Conservation (phyloP, 2,113 vertebrate species). For the Puffinus mauretanicus region DNA sequence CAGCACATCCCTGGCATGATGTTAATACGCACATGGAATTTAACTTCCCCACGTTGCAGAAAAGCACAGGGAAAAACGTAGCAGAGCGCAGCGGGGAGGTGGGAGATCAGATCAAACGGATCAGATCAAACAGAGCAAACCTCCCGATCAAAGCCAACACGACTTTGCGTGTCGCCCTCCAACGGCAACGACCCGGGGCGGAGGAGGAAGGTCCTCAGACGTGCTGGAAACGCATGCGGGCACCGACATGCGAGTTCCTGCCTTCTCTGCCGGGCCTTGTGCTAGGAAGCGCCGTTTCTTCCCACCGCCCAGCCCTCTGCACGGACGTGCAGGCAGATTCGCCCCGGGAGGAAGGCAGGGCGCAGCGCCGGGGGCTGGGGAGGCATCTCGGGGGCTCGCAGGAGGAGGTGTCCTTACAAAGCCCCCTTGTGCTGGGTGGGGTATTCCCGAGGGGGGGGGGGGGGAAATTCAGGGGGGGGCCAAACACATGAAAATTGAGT, state of each 20-base stretch:
- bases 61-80: not conserved
- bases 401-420: not conserved
- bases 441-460: not conserved
- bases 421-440: not conserved
- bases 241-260: not conserved
- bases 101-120: not conserved
- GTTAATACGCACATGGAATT: accelerated
- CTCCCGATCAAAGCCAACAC: not conserved
- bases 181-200: not conserved
- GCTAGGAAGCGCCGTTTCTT: not conserved
- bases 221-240: not conserved
- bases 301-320: not conserved
- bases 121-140: not conserved
- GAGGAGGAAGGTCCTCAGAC: not conserved
- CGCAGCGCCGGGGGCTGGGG: not conserved
- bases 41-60: not conserved
- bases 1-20: not conserved
- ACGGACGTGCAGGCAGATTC: not conserved
- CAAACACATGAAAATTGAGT: not conserved
- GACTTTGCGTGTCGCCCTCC: not conserved
- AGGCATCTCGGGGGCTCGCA: not conserved
- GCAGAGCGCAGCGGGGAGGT: not conserved
- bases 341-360: not conserved
- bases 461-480: not conserved
- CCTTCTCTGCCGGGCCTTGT: not conserved